A percentile compares a stretch with the other conserved stretches of the same genome.
These are phyloP conservation scores for Peromyscus polionotus DNA, from an alignment of 2,113 vertebrate genomes.

Conservation along the genomic window DNA sequence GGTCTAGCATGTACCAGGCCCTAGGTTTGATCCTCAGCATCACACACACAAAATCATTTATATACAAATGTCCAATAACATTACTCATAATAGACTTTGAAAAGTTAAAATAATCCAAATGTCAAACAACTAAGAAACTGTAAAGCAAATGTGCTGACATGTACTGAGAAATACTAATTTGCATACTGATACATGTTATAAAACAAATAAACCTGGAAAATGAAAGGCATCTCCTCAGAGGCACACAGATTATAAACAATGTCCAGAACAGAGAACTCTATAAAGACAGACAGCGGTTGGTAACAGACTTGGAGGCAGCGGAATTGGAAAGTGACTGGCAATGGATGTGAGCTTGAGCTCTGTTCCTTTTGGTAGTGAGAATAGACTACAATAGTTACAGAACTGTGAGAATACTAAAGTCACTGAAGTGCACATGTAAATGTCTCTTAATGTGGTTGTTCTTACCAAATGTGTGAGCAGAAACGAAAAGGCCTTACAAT, in stretches of 20 bases:
- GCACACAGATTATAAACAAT: neutral
- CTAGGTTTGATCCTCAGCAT: neutral
- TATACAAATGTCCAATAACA: neutral
- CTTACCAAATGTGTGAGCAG: neutral
- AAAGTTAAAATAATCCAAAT: neutral
- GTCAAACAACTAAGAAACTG: neutral
- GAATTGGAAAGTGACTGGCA: too few relatives aligned
- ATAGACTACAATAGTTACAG: neutral
- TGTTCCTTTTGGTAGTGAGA: neutral
- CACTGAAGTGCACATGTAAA: neutral
- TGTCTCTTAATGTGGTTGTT: neutral
- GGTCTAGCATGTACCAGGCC: neutral
- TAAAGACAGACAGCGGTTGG: neutral
- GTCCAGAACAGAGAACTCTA: neutral
- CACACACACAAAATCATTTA: neutral
- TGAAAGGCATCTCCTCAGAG: neutral
- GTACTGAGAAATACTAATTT: neutral
- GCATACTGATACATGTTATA: neutral
- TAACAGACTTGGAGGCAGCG: neutral
- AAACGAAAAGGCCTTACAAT: constrained; percentile 20
- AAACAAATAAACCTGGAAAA: neutral
- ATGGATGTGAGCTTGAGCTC: neutral
- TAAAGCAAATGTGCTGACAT: neutral
- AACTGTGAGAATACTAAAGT: neutral
- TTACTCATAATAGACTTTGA: neutral